Evolutionary conservation across 53 echinoderm and acorn worm species (phyloP).

Genomic region (Antedon mediterranea): DNA sequence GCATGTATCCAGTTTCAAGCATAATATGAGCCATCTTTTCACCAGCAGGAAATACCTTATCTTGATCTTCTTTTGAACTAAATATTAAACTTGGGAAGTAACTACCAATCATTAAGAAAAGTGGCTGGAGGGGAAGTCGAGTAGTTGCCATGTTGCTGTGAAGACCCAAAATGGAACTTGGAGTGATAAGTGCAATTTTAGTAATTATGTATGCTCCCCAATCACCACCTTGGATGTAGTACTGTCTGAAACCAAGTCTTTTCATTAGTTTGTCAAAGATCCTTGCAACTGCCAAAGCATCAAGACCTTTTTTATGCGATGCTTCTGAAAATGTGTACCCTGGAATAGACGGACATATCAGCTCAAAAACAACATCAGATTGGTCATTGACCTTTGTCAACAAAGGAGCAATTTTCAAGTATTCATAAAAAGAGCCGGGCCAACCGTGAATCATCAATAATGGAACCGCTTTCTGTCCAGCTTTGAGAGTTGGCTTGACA

Average conservation of each 20-base stretch:
- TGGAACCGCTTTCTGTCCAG: constrained; percentile 61
- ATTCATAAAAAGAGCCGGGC: constrained; percentile 78
- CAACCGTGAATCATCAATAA: constrained; percentile 76
- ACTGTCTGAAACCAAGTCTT: constrained; percentile 52
- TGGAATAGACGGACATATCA: constrained; percentile 72
- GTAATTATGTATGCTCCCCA: constrained; percentile 49
- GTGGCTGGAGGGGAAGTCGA: neutral
- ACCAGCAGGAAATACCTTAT: constrained; percentile 21
- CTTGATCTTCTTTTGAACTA: constrained; percentile 19
- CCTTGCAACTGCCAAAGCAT: constrained; percentile 26
- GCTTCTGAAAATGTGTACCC: constrained; percentile 91
- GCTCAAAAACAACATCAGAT: constrained; percentile 60
- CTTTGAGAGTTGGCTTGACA: constrained; percentile 40
- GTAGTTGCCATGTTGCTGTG: constrained; percentile 20
- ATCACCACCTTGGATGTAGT: constrained; percentile 83
- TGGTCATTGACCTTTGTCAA: constrained; percentile 54
- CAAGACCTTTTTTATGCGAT: constrained; percentile 62
- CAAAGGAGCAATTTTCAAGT: constrained; percentile 72
- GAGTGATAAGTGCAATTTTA: constrained; percentile 50
- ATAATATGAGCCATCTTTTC: constrained; percentile 5
- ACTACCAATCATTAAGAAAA: constrained; percentile 26
- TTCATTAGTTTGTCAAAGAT: constrained; percentile 56
- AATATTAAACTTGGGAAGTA: constrained; percentile 41
- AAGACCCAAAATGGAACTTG: constrained; percentile 45
- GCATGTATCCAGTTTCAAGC: constrained; percentile 50